Base-by-base conservation (phyloP, 2,888 invertebrate genomes). In the Willowsia nigromaculata region DNA sequence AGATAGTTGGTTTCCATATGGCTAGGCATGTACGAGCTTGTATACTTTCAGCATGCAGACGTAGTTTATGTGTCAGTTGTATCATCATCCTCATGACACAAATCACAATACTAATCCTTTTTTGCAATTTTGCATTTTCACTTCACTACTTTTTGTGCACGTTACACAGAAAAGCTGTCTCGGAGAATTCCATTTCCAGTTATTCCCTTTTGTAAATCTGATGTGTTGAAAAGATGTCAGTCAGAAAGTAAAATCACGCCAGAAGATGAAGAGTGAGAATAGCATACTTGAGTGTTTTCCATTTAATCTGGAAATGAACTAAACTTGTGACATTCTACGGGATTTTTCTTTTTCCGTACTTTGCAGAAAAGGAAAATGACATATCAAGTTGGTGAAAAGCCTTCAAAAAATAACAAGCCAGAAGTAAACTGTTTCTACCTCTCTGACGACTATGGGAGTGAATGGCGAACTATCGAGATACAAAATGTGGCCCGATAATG, bases 251-350 rank as follows among this genome's bases (percentile, higher is more conserved):
- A 76, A 80, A 80, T 56, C 25, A 50, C 15, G 2, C 27, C 25
- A 80, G 59, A 37, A 50, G 50, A 76, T n/a, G 56, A 56, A n/a
- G 33, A 59, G 80, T 30, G 53, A 50, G 50, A 50, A 25, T 27
- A 27, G 74, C 11, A 47, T 13, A 74, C 27, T 74, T 74, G 74
- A 74, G 50, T 65, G 27, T 74, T 74, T 74, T 50, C 68, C 74
- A 50, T 47, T 71, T 71, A 71, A 74, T 74, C 47, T 27, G n/a
- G 22, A 74, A 50, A 47, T 47, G 47, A 25, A 13, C 27, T 74
- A 50, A 76, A 50, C 22, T 30, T 50, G 53, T 50, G 76, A 76
- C 76, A 50, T 27, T 13, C 15, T 30, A 15, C 22, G 15, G 50
- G 47, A 47, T 27, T 74, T 47, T 74, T 56, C 18, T 56, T 56